These are phyloP conservation scores for Mionectes macconnelli DNA, from an alignment of 2,113 vertebrate genomes.

Conservation along the genomic window DNA sequence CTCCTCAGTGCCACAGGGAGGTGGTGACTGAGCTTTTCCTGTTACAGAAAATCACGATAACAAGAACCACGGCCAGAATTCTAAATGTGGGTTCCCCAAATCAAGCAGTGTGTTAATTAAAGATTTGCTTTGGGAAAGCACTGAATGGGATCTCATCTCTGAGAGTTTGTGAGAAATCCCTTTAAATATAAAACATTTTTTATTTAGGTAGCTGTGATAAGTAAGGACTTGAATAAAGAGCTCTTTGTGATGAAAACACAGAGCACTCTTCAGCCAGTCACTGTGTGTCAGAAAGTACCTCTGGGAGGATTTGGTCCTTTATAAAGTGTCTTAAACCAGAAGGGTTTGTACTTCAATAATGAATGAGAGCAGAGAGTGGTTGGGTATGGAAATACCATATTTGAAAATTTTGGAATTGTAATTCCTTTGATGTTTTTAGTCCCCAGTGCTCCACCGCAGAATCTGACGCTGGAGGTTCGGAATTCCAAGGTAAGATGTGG, in stretches of 20 bases:
- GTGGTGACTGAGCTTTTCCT: not conserved
- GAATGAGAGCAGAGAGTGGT: not conserved
- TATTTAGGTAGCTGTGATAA: not conserved
- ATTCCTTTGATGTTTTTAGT: slow-evolving; percentile 75
- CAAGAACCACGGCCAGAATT: not conserved
- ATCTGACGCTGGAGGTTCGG: slow-evolving; percentile 91
- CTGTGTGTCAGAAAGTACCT: not conserved
- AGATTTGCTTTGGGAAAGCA: not conserved
- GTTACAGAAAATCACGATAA: not conserved
- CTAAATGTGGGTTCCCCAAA: not conserved
- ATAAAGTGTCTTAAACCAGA: not conserved
- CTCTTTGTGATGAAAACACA: not conserved
- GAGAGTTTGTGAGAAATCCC: not conserved
- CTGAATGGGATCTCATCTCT: not conserved
- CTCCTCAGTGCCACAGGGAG: not conserved
- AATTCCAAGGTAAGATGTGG: slow-evolving; percentile 91
- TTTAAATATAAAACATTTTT: not conserved
- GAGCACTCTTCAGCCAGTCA: not conserved
- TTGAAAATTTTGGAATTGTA: not conserved
- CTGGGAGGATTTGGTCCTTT: not conserved
- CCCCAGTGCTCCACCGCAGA: slow-evolving; percentile 92
- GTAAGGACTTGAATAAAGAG: not conserved
- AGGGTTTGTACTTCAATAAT: not conserved
- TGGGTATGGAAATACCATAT: not conserved
- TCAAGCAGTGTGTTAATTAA: not conserved